Base-by-base conservation (phyloP, 2,888 invertebrate genomes). In the Graphium colonna region DNA sequence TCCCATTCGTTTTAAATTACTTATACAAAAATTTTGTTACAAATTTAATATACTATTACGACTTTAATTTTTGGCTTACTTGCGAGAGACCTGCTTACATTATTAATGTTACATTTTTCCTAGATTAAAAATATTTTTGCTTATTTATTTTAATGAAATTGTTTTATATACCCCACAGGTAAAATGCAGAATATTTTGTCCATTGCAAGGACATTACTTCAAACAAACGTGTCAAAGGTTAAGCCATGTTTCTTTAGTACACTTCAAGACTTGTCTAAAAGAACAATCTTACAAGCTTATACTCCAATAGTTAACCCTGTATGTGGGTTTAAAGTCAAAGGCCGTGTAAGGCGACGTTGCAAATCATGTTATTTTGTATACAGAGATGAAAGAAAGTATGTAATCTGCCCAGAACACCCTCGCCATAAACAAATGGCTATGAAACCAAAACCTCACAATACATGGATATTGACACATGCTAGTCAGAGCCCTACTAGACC, bases 361-460 rank as follows among this genome's bases (percentile, higher is more conserved):
- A 94, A 93, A 75, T 93, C 94, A 67, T 97, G 97, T 72, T 95
- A 93, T 67, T 91, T 94, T 67, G 93, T 95, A 9, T 83, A 91
- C 40, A 82, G 94, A 52, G 90, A 95, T 64, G 92, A 94, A 61
- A 91, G 95, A 55, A 71, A 92, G 63, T 94, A 92, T 75, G 92
- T 95, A 39, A 92, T 95, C 61, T 97, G 97, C 64, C 93, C 93
- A 51, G 93, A 93, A 21, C 92, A 92, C 70, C 94, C 93, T 16
- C 91, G 96, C 33, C 97, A 97, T 72, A 97, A 97, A 71, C 96
- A 96, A 80, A 94, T 94, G 92, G 82, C 92, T 12, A 93, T 93
- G 90, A 91, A 92, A 54, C 91, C 92, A 54, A 91, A 92, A 60
- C 93, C 92, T 9, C 91, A 91, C 59, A 94, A 94, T 63, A 93